A percentile compares a stretch with the other conserved stretches of the same genome.
Evolutionary conservation across 1,140 invertebrate genomes (phyloP).

Genomic region (Leptoteleia sp.): DNA sequence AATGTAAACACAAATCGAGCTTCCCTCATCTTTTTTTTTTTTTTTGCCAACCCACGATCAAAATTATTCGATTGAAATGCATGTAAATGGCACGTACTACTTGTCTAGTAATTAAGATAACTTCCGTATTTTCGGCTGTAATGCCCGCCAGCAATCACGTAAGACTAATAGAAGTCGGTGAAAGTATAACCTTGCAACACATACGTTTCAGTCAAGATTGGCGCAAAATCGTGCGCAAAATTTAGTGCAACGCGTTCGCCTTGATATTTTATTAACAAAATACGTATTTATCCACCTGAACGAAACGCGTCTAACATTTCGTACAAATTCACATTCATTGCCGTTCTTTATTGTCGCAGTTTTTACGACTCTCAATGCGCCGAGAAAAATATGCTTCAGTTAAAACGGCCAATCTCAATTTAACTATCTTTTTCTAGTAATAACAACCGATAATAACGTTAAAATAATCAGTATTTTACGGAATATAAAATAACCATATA

Average conservation of each 20-base stretch:
- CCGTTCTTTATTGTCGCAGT: no score
- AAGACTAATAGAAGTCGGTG: constrained; percentile 61
- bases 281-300: constrained; percentile 27
- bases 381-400: no score
- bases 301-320: constrained; percentile 19
- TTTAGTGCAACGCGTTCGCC: constrained; percentile 56
- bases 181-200: constrained; percentile 70
- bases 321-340: constrained; percentile 1
- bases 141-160: constrained; percentile 51
- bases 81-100: constrained; percentile 26
- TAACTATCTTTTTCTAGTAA: no score
- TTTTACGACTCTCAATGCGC: no score
- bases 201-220: constrained; percentile 58
- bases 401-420: no score
- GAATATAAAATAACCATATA: no score
- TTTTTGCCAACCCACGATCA: constrained; percentile 14
- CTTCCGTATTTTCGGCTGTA: constrained; percentile 65
- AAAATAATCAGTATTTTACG: no score
- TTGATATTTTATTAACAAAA: constrained; percentile 64
- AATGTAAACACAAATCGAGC: no score
- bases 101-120: constrained; percentile 59
- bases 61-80: constrained; percentile 24
- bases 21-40: no score
- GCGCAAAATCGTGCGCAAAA: constrained; percentile 55
- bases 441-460: no score